These are phyloP conservation scores for Excalfactoria chinensis DNA, from an alignment of 2,113 vertebrate genomes.

Conservation along the genomic window DNA sequence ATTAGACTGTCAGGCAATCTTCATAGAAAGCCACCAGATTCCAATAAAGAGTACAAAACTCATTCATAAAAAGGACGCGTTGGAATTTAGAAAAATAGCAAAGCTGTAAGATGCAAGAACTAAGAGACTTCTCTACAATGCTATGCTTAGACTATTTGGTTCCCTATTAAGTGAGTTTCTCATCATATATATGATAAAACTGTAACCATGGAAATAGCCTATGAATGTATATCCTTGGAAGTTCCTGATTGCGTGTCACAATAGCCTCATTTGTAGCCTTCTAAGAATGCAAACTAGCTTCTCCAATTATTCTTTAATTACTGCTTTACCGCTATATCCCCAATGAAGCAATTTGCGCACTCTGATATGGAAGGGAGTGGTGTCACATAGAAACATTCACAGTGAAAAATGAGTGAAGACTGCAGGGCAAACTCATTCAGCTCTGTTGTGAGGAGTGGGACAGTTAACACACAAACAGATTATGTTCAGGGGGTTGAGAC, in stretches of 20 bases:
- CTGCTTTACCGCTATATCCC: conserved; percentile 32
- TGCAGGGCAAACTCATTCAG: neutral
- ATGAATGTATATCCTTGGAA: conserved; percentile 6
- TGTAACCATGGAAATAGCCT: conserved; percentile 5
- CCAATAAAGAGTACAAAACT: neutral
- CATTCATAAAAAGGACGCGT: neutral
- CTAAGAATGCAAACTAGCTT: conserved; percentile 59
- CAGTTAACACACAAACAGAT: neutral
- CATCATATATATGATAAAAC: neutral
- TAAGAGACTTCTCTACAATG: neutral
- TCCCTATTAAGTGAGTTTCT: neutral
- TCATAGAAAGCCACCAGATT: neutral
- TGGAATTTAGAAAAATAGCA: neutral
- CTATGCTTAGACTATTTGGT: neutral
- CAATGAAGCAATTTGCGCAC: neutral
- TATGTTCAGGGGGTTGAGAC: neutral
- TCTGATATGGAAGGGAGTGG: neutral
- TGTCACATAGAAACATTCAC: neutral
- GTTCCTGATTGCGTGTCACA: neutral
- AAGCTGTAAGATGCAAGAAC: neutral
- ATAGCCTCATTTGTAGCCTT: conserved; percentile 32
- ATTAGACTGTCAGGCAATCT: neutral
- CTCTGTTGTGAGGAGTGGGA: neutral
- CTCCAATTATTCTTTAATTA: conserved; percentile 62
- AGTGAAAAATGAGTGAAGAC: neutral